Conservation (phyloP, 2,888 invertebrate genomes). For the Drosophila pseudotakahashii region DNA sequence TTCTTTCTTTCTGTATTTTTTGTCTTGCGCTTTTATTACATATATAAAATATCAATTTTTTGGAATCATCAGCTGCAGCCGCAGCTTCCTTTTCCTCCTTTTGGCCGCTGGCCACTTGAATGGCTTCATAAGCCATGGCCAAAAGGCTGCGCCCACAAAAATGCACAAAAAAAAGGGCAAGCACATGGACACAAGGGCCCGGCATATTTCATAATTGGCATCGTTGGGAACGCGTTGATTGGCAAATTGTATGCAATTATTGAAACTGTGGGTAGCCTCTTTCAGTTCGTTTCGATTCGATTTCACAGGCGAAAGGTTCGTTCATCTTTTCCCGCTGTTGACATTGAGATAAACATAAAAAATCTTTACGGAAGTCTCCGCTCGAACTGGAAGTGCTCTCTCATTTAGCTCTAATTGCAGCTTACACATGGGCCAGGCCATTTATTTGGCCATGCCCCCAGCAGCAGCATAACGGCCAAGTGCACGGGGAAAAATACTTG, state of each 20-base stretch:
- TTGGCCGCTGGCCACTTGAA: slow-evolving; percentile 52
- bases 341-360: slow-evolving; percentile 62
- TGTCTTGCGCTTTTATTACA: slow-evolving; percentile 28
- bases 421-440: slow-evolving; percentile 51
- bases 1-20: slow-evolving; percentile 30
- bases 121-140: slow-evolving; percentile 76
- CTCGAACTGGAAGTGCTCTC: slow-evolving; percentile 27
- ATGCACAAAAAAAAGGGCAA: no score
- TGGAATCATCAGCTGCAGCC: slow-evolving; percentile 26
- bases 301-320: slow-evolving; percentile 62
- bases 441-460: slow-evolving; percentile 47
- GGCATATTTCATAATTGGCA: slow-evolving; percentile 68
- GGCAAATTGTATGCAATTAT: slow-evolving; percentile 79
- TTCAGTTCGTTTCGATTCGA: slow-evolving; percentile 14
- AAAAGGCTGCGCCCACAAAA: slow-evolving; percentile 43
- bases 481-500: slow-evolving; percentile 6
- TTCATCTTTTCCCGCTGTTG: slow-evolving; percentile 68
- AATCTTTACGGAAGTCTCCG: slow-evolving; percentile 65
- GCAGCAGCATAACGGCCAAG: slow-evolving; percentile 13
- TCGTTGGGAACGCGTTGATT: slow-evolving; percentile 74
- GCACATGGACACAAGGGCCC: slow-evolving; percentile 15
- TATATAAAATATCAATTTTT: slow-evolving; percentile 77
- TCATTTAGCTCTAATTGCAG: slow-evolving; percentile 65
- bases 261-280: slow-evolving; percentile 39
- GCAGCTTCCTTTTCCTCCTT: slow-evolving; percentile 43